Evolutionary conservation across 2,113 vertebrate species (phyloP).

Genomic region (Argyrosomus japonicus): DNA sequence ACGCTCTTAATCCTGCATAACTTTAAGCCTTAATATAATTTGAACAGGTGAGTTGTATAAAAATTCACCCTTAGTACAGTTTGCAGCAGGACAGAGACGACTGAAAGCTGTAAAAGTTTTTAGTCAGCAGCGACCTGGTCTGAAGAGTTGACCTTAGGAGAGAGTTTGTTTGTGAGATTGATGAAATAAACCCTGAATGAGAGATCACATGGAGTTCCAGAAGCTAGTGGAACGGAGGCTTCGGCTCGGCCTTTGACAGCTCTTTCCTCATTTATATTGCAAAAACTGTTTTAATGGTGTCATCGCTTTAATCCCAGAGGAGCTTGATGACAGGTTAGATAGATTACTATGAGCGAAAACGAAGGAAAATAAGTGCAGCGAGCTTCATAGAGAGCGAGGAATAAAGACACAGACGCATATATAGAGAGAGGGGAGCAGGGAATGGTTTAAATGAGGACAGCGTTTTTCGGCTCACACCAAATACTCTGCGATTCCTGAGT

Average conservation of each 20-base stretch:
- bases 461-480: constrained; percentile 21
- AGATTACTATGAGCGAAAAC: neutral
- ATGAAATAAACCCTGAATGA: too few species aligned
- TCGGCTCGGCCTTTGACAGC: neutral
- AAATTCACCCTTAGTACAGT: too few species aligned
- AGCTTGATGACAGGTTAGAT: neutral
- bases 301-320: neutral
- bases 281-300: neutral
- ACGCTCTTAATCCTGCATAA: too few species aligned
- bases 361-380: neutral
- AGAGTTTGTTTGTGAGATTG: neutral
- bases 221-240: neutral
- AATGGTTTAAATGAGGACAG: constrained; percentile 31
- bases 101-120: too few species aligned
- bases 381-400: neutral
- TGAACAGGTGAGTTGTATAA: too few species aligned
- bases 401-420: neutral
- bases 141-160: neutral
- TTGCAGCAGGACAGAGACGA: too few species aligned
- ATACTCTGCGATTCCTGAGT: constrained; percentile 8
- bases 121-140: neutral
- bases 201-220: neutral
- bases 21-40: too few species aligned
- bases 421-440: neutral
- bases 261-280: neutral